Conservation (phyloP, 2,113 vertebrate genomes). For the Scophthalmus maximus region DNA sequence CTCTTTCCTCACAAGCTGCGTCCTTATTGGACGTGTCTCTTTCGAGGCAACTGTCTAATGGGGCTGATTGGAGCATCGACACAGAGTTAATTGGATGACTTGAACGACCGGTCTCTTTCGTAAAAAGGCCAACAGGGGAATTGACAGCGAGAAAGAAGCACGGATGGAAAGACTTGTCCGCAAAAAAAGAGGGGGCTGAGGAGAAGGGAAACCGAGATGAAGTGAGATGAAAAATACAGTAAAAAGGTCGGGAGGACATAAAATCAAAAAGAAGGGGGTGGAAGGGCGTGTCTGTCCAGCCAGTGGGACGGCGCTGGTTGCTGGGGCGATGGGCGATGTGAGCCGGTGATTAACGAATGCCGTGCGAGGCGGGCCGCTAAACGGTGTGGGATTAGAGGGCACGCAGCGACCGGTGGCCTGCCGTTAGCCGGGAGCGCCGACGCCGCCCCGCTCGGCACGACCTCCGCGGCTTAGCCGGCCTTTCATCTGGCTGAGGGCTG, state of each 20-base stretch:
- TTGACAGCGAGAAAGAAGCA: slow-evolving; percentile 3
- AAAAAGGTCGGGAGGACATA: slow-evolving; percentile 54
- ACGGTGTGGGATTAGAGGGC: slow-evolving; percentile 83
- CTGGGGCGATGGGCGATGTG: slow-evolving; percentile 78
- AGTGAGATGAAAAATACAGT: slow-evolving; percentile 23
- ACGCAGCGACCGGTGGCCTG: slow-evolving; percentile 60
- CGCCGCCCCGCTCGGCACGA: slow-evolving; percentile 72
- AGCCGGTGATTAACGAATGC: slow-evolving; percentile 80
- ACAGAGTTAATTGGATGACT: slow-evolving; percentile 16
- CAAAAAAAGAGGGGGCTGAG: not conserved
- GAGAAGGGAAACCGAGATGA: slow-evolving; percentile 16
- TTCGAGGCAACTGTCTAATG: slow-evolving; percentile 47
- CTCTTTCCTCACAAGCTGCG: not conserved
- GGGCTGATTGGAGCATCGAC: slow-evolving; percentile 42
- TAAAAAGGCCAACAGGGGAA: not conserved
- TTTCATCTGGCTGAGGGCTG: slow-evolving; percentile 81
- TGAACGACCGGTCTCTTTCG: not conserved
- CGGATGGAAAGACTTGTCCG: not conserved
- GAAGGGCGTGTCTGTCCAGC: slow-evolving; percentile 55
- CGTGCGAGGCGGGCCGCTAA: slow-evolving; percentile 78
- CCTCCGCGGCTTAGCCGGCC: slow-evolving; percentile 75
- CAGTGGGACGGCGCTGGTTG: slow-evolving; percentile 71
- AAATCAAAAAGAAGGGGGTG: slow-evolving; percentile 67
- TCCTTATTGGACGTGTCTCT: slow-evolving; percentile 6
- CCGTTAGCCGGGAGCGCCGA: slow-evolving; percentile 68